Conservation (phyloP, 2,113 vertebrate species). For the Planiliza haematocheilus region DNA sequence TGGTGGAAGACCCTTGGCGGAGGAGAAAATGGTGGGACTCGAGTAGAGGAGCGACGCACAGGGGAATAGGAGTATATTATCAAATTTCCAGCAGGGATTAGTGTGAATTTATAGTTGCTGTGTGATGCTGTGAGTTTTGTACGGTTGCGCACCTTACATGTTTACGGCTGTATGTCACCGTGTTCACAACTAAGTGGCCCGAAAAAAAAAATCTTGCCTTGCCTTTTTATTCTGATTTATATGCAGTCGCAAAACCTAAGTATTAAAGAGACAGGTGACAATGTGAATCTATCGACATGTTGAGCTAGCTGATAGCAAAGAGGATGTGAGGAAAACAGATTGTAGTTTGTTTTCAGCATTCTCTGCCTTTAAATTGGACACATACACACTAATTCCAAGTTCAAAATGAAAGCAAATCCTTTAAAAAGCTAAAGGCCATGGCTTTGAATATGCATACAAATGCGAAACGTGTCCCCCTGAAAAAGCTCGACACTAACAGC, state of each 20-base stretch:
- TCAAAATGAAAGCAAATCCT: too few relatives aligned
- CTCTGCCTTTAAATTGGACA: too few relatives aligned
- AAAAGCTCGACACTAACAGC: background rate
- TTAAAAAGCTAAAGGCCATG: background rate
- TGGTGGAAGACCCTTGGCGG: slow-evolving; percentile 76
- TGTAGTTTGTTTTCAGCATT: too few relatives aligned
- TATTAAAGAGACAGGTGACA: slow-evolving; percentile 83
- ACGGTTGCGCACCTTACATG: slow-evolving; percentile 24
- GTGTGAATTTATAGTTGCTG: slow-evolving; percentile 31
- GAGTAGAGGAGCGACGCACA: slow-evolving; percentile 15
- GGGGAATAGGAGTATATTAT: slow-evolving; percentile 63
- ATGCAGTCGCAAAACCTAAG: slow-evolving; percentile 86
- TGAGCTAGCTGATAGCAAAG: slow-evolving; percentile 86
- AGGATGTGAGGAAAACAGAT: slow-evolving; percentile 5
- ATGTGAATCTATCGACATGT: slow-evolving; percentile 86
- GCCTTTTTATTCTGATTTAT: slow-evolving; percentile 90
- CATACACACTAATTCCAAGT: background rate
- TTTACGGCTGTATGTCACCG: slow-evolving; percentile 32
- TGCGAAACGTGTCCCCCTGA: background rate
- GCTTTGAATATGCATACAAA: slow-evolving; percentile 10
- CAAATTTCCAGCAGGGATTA: slow-evolving; percentile 63
- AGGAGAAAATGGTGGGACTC: slow-evolving; percentile 57
- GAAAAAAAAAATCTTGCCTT: slow-evolving; percentile 66
- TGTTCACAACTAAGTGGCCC: slow-evolving; percentile 43
- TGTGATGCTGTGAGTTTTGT: slow-evolving; percentile 31